Evolutionary conservation across 2,113 vertebrate species (phyloP).

Genomic region (Centropus bengalensis): DNA sequence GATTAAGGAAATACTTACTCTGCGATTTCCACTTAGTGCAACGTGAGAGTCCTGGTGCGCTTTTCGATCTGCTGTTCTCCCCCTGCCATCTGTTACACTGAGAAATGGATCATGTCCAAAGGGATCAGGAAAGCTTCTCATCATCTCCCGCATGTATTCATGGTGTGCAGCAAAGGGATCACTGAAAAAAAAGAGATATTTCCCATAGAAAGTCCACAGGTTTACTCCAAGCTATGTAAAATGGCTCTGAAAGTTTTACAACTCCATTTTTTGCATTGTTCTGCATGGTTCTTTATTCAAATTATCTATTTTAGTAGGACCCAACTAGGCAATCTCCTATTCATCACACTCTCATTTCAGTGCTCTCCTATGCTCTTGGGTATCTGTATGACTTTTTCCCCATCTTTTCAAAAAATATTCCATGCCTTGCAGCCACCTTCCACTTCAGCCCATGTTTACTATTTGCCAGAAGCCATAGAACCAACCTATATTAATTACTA

Average conservation of each 20-base stretch:
- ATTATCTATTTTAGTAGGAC: neutral
- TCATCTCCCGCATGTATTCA: constrained; percentile 84
- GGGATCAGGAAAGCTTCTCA: constrained; percentile 87
- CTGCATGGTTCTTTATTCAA: fast-evolving
- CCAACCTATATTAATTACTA: neutral
- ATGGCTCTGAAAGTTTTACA: fast-evolving
- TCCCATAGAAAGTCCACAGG: neutral
- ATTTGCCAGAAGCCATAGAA: neutral
- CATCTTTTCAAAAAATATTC: neutral
- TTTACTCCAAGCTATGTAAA: neutral
- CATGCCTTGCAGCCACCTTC: neutral
- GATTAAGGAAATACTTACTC: constrained; percentile 78
- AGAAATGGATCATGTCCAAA: constrained; percentile 77
- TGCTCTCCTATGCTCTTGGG: neutral
- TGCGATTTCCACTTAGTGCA: constrained; percentile 58
- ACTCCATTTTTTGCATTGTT: fast-evolving
- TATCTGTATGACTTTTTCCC: neutral
- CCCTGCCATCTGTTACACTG: constrained; percentile 76
- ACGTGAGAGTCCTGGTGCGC: constrained; percentile 27
- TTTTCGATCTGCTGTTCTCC: constrained; percentile 6
- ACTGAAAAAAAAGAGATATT: constrained; percentile 62
- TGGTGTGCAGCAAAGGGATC: constrained; percentile 86
- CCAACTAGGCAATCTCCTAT: neutral
- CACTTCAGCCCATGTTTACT: neutral
- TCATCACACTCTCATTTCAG: neutral